Evolutionary conservation across 2,888 invertebrate species (phyloP), one percentile per base, ranked within the genome.

Genomic region (Polyommatus iphigenia): DNA sequence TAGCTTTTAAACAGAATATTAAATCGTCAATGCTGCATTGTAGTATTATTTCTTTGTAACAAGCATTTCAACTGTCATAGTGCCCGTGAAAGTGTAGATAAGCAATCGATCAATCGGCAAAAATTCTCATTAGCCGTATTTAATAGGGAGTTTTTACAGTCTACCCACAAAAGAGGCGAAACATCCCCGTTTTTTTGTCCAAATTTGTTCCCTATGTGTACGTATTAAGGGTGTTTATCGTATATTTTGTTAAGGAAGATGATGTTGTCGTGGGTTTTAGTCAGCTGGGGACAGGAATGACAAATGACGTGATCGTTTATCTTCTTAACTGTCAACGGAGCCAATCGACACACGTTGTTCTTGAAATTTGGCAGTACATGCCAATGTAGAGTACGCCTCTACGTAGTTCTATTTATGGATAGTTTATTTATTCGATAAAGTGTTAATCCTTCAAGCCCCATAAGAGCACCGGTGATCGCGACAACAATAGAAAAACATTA

Each of bases 271-370:
- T 79, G 78, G 81, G 78, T 77, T 78, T 87, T 88, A 88, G 85
- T 87, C 87, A 86, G 81, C 80, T 80, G 87, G 88, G 89, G 87
- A 86, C 87, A 82, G 82, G 85, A 89, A 90, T 91, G 93, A 93
- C 92, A 92, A 93, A 93, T 91, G 93, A 91, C 90, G 86, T 84
- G 88, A 90, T 90, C 91, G 86, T 93, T 90, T 90, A 92, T 93
- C 93, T 92, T 92, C 92, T 88, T 91, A 91, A 90, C 91, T 92
- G 93, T 93, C 93, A 92, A 85, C 87, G 81, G 82, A 89, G 88
- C 92, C 91, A 92, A 92, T 93, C 92, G 90, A 89, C 91, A 89
- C 90, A 90, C 89, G 90, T 90, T 54, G 75, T 54, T 75, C 75
- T 75, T 54, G 75, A 75, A 73, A 54, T 75, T 50, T 29, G 54